phyloP scores from a whole-genome alignment of 2,888 invertebrate species.

The Arrhopalites spinosus region DNA sequence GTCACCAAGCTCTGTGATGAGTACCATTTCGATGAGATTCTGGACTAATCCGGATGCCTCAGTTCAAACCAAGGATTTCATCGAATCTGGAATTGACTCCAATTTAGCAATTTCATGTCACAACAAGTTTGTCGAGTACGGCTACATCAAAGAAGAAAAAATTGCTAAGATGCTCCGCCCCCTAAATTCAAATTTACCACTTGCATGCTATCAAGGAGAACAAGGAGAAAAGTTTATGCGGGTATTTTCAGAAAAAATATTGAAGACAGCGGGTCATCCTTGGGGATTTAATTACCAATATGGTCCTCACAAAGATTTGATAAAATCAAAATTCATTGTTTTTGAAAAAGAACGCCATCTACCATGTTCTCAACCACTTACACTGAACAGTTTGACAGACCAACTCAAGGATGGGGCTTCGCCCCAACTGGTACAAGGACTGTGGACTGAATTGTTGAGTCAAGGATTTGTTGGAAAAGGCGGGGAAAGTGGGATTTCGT shows the following conservation, averaged over 20 bases:
- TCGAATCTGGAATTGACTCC: background rate
- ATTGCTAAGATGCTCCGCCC: background rate
- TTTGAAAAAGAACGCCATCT: background rate
- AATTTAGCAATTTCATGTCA: background rate
- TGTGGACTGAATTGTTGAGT: background rate
- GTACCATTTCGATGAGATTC: background rate
- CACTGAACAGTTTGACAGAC: background rate
- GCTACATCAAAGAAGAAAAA: background rate
- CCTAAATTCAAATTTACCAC: background rate
- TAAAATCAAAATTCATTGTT: slow-evolving; percentile 33
- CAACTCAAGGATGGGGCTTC: too few species aligned
- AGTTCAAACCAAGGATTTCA: background rate
- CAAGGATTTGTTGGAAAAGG: background rate
- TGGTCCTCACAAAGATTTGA: slow-evolving; percentile 36
- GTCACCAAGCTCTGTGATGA: background rate
- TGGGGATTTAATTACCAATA: slow-evolving; percentile 14
- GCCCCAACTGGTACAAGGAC: too few species aligned
- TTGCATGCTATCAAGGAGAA: background rate
- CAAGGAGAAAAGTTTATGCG: background rate
- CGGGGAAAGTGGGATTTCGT: background rate
- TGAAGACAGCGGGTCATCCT: background rate
- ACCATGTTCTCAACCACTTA: background rate
- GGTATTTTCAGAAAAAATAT: background rate
- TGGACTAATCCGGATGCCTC: background rate
- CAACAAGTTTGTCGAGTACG: background rate